Evolutionary conservation across 1,140 invertebrate genomes (phyloP), one percentile per base, ranked within the genome.

Genomic region (Drosophila neocordata): DNA sequence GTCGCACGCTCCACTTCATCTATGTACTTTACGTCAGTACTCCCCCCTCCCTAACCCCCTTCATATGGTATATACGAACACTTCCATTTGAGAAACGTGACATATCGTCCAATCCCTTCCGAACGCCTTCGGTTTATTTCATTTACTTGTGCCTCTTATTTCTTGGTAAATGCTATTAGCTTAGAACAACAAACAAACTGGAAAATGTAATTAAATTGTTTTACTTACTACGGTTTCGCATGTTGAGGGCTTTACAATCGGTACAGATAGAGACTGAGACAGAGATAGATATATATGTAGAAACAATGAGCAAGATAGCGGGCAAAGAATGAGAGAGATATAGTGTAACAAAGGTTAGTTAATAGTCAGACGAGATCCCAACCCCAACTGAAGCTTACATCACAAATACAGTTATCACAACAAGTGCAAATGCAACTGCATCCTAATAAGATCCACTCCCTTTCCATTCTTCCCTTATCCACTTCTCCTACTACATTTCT

Each of bases 181-280:
- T 48, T 56, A 38, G 38, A 61, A 44, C 69, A 80, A 73, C 68
- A 76, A 74, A 75, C 71, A 77, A 84, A 60, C 60, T 56, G 74
- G 65, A 70, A 87, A 82, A 66, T 78, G 83, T 85, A 88, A 85
- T 88, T 85, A 88, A 85, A 85, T 88, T 82, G 78, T 82, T 87
- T 71, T 70, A 84, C 82, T 82, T 85, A 88, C 83, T 88, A 85
- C 83, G 82, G 82, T 82, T 85, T 85, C 82, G 67, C 82, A 69
- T 64, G 60, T 69, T 63, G 57, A 12, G 15, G 41, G 41, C 15
- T 48, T 7, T 48, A 13, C 12, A 38, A n/a, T 13, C 37, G 37
- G 1, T 38, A 38, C 3, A 44, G 5, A 7, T 13, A 44, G 13
- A 44, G 41, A 41, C 0, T 6, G 38, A 41, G n/a, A 44, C 12